Evolutionary conservation across 2,797 vertebrate genomes (phyloP).

Genomic region (Phalloptychus januarius): DNA sequence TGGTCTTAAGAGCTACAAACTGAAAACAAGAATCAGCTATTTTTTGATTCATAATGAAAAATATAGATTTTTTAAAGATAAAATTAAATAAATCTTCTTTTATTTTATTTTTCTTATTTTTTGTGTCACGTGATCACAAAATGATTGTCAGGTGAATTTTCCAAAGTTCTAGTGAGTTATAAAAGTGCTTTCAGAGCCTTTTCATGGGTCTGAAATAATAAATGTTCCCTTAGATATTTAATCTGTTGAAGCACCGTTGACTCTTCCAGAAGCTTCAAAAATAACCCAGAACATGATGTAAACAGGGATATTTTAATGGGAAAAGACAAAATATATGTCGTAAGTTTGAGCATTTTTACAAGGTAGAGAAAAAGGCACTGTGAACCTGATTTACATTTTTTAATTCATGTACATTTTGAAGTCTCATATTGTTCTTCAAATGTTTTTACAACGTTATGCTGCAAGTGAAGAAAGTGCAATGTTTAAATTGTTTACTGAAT

Average conservation of each 20-base stretch:
- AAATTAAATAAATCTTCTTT: not conserved
- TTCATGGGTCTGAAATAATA: not conserved
- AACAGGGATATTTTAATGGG: not conserved
- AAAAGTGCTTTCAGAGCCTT: not conserved
- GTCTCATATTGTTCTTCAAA: not conserved
- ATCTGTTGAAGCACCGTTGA: not conserved
- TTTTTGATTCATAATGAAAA: not conserved
- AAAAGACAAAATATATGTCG: not conserved
- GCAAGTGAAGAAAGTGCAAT: not conserved
- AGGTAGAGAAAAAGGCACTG: not conserved
- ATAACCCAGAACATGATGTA: not conserved
- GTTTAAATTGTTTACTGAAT: not conserved
- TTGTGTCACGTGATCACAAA: not conserved
- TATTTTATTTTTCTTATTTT: not conserved
- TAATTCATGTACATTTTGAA: not conserved
- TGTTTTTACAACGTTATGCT: not conserved
- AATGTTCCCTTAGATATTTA: not conserved
- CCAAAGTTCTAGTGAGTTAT: not conserved
- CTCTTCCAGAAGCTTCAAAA: not conserved
- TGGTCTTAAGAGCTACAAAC: not conserved
- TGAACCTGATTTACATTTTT: not conserved
- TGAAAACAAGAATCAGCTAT: not conserved
- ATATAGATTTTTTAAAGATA: not conserved
- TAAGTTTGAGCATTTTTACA: not conserved
- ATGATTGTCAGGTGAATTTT: not conserved